These are phyloP conservation scores for Zaprionus gabonicus DNA, from an alignment of 1,140 invertebrate genomes.

Conservation along the genomic window DNA sequence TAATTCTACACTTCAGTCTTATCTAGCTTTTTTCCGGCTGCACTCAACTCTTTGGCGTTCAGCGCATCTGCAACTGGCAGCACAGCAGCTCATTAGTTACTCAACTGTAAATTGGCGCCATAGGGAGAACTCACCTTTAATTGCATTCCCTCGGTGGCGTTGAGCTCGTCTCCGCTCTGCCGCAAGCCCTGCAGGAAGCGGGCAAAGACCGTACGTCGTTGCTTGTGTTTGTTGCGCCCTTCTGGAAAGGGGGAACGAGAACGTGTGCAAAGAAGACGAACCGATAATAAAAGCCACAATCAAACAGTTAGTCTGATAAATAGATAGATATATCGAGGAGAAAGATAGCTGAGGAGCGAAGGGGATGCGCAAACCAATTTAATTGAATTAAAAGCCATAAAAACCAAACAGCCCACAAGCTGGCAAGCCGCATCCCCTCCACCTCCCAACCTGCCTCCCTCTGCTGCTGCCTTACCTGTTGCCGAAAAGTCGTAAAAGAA, in stretches of 20 bases:
- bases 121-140: slow-evolving; percentile 68
- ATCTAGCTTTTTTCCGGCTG: background rate
- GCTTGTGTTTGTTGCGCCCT: slow-evolving; percentile 80
- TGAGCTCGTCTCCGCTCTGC: slow-evolving; percentile 77
- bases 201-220: slow-evolving; percentile 79
- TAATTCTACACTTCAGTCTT: background rate
- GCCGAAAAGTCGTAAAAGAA: slow-evolving; percentile 84
- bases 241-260: slow-evolving; percentile 44
- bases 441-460: too few relatives aligned
- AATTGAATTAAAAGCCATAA: slow-evolving; percentile 83
- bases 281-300: slow-evolving; percentile 60
- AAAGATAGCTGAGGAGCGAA: slow-evolving; percentile 23
- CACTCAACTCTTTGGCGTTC: background rate
- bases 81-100: background rate
- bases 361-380: slow-evolving; percentile 63
- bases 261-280: slow-evolving; percentile 37
- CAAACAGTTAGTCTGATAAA: slow-evolving; percentile 52
- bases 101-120: background rate
- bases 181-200: slow-evolving; percentile 77
- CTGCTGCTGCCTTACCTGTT: slow-evolving; percentile 77
- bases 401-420: slow-evolving; percentile 68
- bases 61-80: background rate
- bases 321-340: slow-evolving; percentile 42
- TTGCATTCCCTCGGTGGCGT: slow-evolving; percentile 82
- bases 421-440: slow-evolving; percentile 30